Percentiles rank a stretch among this genome's conserved stretches.
These are phyloP conservation scores for Sialis fuliginosa DNA, from an alignment of 2,888 invertebrate genomes.

Conservation along the genomic window DNA sequence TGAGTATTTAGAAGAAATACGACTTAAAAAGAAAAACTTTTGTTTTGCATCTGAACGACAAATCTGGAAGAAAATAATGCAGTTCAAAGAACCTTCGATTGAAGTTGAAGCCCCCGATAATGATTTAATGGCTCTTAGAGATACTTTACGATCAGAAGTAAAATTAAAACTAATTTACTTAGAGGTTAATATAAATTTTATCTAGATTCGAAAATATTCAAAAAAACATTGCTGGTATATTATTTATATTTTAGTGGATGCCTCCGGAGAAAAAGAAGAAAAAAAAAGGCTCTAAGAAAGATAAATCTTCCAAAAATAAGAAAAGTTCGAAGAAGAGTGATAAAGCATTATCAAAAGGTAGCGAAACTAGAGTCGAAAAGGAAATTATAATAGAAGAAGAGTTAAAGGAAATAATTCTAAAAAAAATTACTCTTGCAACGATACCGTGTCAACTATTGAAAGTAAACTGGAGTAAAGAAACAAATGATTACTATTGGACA, in stretches of 20 bases:
- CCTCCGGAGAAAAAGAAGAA: constrained; percentile 7
- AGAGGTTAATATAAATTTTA: constrained; percentile 22
- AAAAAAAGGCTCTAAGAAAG: constrained; percentile 8
- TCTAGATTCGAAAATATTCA: not conserved
- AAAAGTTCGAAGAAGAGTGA: constrained; percentile 5
- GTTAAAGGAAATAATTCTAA: constrained; percentile 15
- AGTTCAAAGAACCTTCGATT: constrained; percentile 32
- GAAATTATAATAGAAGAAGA: constrained; percentile 14
- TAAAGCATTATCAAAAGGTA: constrained; percentile 5
- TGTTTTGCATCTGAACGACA: constrained; percentile 31
- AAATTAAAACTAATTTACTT: constrained; percentile 32
- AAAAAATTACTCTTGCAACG: constrained; percentile 25
- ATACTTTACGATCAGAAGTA: constrained; percentile 34
- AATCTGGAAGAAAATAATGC: constrained; percentile 33
- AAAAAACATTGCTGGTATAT: not conserved
- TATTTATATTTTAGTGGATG: not conserved
- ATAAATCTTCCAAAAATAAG: constrained; percentile 7
- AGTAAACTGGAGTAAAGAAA: constrained; percentile 34
- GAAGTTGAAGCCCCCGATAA: constrained; percentile 28
- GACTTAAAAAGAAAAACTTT: constrained; percentile 19
- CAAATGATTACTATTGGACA: constrained; percentile 38
- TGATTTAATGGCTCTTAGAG: constrained; percentile 29
- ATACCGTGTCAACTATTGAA: constrained; percentile 27
- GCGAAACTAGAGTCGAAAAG: constrained; percentile 10
- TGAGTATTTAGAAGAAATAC: constrained; percentile 15